Evolutionary conservation across 1,140 invertebrate species (phyloP).

Genomic region (Telenomus remus): DNA sequence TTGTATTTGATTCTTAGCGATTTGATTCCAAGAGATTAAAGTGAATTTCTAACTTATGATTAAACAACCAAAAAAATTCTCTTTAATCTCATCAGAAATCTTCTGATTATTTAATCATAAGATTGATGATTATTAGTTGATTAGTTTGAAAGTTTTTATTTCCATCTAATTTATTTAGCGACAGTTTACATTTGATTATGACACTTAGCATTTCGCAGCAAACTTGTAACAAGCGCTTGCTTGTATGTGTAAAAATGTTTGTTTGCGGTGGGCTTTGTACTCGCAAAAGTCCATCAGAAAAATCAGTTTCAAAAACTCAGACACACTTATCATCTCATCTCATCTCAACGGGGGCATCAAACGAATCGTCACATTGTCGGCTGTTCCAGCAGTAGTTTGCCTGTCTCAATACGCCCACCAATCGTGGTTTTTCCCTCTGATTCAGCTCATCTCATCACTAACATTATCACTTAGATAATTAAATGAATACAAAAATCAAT

Average conservation of each 20-base stretch:
- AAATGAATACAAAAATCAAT: not conserved
- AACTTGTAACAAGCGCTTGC: not conserved
- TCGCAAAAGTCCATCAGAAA: slow-evolving; percentile 5
- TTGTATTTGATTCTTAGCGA: too few species aligned
- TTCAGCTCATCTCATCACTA: slow-evolving; percentile 7
- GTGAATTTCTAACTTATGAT: too few species aligned
- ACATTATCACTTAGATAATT: slow-evolving; percentile 11
- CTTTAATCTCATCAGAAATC: too few species aligned
- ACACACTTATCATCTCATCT: slow-evolving; percentile 24
- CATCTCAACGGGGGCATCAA: slow-evolving; percentile 23
- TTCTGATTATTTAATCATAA: too few species aligned
- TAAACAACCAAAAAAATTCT: too few species aligned
- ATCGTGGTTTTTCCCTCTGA: not conserved
- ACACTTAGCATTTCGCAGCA: slow-evolving; percentile 7
- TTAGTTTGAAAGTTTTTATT: too few species aligned
- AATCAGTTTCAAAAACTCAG: slow-evolving; percentile 4
- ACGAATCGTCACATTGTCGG: slow-evolving; percentile 38
- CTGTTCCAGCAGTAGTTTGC: slow-evolving; percentile 3
- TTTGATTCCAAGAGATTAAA: too few species aligned
- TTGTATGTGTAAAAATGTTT: not conserved
- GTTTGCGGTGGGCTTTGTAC: slow-evolving; percentile 28
- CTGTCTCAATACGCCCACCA: not conserved
- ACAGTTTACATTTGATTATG: not conserved
- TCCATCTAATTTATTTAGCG: too few species aligned
- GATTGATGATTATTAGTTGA: too few species aligned